A percentile compares a stretch with the other conserved stretches of the same genome.
These are phyloP conservation scores for Camponotus floridanus DNA, from an alignment of 1,140 invertebrate genomes.

Conservation along the genomic window DNA sequence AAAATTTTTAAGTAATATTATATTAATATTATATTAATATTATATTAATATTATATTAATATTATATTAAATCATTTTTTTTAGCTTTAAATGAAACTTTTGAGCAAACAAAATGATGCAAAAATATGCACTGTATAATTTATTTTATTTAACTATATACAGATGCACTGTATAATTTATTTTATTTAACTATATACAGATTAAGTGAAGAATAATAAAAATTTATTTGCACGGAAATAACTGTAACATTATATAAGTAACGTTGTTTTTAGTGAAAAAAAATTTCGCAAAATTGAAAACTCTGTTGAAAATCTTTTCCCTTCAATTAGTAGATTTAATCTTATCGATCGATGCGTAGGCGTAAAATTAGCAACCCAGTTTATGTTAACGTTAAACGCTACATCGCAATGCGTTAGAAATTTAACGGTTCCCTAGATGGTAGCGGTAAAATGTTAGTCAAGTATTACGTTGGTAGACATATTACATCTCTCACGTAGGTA, in stretches of 20 bases:
- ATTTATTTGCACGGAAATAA: not conserved
- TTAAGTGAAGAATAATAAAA: constrained; percentile 7
- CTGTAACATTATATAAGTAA: not conserved
- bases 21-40: no score
- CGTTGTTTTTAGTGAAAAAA: not conserved
- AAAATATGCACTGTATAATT: not conserved
- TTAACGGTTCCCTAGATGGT: constrained; percentile 15
- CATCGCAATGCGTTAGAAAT: not conserved
- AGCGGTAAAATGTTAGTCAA: not conserved
- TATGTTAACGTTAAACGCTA: not conserved
- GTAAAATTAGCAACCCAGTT: not conserved
- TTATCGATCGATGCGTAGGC: not conserved
- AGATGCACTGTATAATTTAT: not conserved
- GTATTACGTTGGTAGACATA: constrained; percentile 13
- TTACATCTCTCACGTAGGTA: constrained; percentile 5
- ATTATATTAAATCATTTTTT: not conserved
- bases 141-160: not conserved
- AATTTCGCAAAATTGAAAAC: not conserved
- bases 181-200: not conserved
- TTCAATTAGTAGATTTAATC: not conserved
- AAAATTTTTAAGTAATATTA: not conserved
- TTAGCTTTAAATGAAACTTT: not conserved
- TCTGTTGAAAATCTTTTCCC: not conserved
- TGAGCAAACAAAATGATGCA: not conserved
- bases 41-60: no score